Base-by-base conservation (phyloP, 1,140 invertebrate species). In the Nixonia krombeini region DNA sequence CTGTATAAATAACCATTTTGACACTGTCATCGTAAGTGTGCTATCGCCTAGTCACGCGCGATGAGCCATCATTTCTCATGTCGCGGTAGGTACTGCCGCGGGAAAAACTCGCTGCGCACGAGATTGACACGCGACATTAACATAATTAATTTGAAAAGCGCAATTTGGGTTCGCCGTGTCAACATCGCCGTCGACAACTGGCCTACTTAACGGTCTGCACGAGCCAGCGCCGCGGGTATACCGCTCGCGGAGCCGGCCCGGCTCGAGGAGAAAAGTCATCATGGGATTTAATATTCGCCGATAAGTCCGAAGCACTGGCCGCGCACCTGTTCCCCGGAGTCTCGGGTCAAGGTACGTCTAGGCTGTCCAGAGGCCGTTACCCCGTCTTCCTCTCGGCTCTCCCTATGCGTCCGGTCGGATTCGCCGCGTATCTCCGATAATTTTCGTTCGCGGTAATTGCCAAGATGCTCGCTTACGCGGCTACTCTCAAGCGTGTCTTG, bases 301-400 rank as follows among this genome's bases (percentile, higher is more conserved):
- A 40, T 2, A 23, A 45, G n/a, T 61, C 70, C 70, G 75, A 73
- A 70, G n/a, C n/a, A 69, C 74, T 73, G 74, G 74, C 78, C 71
- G 74, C 70, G 74, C 80, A 83, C 80, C 81, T 83, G 80, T 82
- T 81, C 75, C 79, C 76, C 74, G 82, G 80, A 82, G 78, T 75
- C 70, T 47, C 73, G 71, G 81, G 79, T 82, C 80, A 81, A 81
- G 79, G 78, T 69, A 80, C 80, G 78, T 81, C 81, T 81, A 82
- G 80, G 80, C 57, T 80, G 79, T 81, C 72, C 64, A 72, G 76
- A 83, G 81, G 80, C 77, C 81, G 73, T 83, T 83, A 79, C 76
- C 79, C 81, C 73, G 71, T 80, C 73, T 67, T 57, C 47, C 49
- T 61, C 55, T 53, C 53, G 62, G 51, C 51, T 72, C 58, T 67